Evolutionary conservation across 1,140 invertebrate species (phyloP), one percentile per base, ranked within the genome.

Genomic region (Ceratoteleas bidentatus): DNA sequence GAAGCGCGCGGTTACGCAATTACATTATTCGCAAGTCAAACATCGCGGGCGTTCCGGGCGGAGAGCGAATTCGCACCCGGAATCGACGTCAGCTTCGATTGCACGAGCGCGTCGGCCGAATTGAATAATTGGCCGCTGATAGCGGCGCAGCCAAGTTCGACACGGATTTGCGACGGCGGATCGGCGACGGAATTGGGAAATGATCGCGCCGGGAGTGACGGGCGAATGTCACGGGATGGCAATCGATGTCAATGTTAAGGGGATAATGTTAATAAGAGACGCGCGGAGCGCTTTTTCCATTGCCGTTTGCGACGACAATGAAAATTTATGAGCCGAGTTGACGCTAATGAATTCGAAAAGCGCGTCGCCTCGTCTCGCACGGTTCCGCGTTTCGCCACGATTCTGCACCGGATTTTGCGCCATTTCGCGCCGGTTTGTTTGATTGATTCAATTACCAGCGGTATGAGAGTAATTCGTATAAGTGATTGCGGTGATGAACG

Each of bases 241-340:
- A 43, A 70, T 70, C 36, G 66, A 43, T 70, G 56, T 70, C 66
- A 53, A 56, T 70, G 66, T 70, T 70, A 70, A 70, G 11, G 24
- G 13, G 56, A 70, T 70, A 60, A 70, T 60, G 32, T 58, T 57
- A 49, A 43, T 9, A 2, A 10, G 9, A 16, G 33, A 52, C 49
- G 13, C n/a, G 36, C 32, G 14, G 16, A 24, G 50, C 47, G 14
- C n/a, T 64, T 62, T 62, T 50, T 36, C 38, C 32, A n/a, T 45
- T 58, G 40, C 34, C 36, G 40, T 57, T 34, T 54, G 36, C 16
- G 13, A 54, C 10, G 32, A 54, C 52, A 24, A 54, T 36, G 56
- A 11, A 43, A 58, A 58, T 43, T 58, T 58, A 54, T 54, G 52
- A 54, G 36, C 15, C 13, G 36, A 52, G 9, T 52, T 52, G 50